These are phyloP conservation scores for Ptychochromis oligacanthus DNA, from an alignment of 2,113 vertebrate genomes.

Conservation along the genomic window DNA sequence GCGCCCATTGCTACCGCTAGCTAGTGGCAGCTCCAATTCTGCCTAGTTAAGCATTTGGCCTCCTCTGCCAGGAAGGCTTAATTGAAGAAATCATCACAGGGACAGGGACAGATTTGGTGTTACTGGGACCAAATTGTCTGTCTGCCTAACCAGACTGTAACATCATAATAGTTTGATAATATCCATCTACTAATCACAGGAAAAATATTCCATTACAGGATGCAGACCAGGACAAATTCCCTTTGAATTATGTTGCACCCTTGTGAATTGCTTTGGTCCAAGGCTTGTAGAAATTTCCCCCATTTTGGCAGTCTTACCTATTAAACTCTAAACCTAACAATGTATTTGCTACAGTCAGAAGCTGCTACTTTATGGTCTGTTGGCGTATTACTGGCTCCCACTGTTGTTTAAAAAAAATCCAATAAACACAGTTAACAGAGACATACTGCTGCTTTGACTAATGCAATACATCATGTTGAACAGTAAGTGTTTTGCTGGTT, in stretches of 20 bases:
- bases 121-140: slow-evolving; percentile 64
- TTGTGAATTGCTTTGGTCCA: slow-evolving; percentile 26
- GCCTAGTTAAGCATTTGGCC: slow-evolving; percentile 78
- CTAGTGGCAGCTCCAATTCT: slow-evolving; percentile 78
- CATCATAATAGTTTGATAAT: slow-evolving; percentile 57
- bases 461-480: slow-evolving; percentile 61
- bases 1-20: slow-evolving; percentile 75
- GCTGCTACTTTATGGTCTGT: slow-evolving; percentile 32
- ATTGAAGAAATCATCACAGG: slow-evolving; percentile 79
- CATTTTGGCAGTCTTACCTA: background rate
- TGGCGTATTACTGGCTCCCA: slow-evolving; percentile 41
- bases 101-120: slow-evolving; percentile 67
- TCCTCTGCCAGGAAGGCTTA: slow-evolving; percentile 72
- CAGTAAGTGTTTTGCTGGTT: slow-evolving; percentile 26
- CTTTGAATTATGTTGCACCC: slow-evolving; percentile 36
- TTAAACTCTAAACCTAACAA: slow-evolving; percentile 34
- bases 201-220: slow-evolving; percentile 51
- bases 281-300: background rate
- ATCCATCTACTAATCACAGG: slow-evolving; percentile 51
- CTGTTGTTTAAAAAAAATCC: slow-evolving; percentile 46
- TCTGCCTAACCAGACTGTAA: slow-evolving; percentile 65
- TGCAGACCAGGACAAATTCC: slow-evolving; percentile 29
- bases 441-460: slow-evolving; percentile 56
- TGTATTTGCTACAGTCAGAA: slow-evolving; percentile 34
- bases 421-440: slow-evolving; percentile 64